Conservation (phyloP, 1,140 invertebrate species). For the Arion vulgaris region DNA sequence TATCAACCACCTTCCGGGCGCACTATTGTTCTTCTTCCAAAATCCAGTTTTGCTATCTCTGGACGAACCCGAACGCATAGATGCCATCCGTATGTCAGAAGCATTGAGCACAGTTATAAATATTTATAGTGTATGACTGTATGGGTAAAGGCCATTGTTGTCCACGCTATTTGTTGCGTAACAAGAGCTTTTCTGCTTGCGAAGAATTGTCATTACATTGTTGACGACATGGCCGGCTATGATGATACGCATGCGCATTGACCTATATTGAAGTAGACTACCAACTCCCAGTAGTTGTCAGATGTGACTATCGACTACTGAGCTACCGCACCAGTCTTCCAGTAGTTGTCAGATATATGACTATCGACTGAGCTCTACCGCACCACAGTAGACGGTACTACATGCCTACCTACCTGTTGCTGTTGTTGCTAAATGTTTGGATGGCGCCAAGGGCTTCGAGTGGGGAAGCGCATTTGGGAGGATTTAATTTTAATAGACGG, state of each 20-base stretch:
- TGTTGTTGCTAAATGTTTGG: too few species aligned
- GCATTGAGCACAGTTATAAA: not conserved
- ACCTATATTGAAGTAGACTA: not conserved
- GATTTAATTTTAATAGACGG: too few species aligned
- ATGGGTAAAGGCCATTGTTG: not conserved
- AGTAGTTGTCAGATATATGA: too few species aligned
- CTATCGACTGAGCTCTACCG: too few species aligned
- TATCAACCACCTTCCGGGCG: conserved; percentile 56
- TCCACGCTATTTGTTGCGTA: conserved; percentile 5
- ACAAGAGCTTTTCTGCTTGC: conserved; percentile 13
- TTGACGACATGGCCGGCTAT: conserved; percentile 48
- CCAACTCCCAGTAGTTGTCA: too few species aligned
- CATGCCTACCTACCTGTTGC: too few species aligned
- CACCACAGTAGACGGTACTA: too few species aligned
- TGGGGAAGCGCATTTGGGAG: too few species aligned
- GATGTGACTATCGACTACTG: too few species aligned
- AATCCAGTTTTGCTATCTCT: conserved; percentile 53
- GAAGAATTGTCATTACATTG: conserved; percentile 25
- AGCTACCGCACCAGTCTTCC: too few species aligned
- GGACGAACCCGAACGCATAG: conserved; percentile 40
- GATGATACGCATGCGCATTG: conserved; percentile 40
- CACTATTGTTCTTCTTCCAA: conserved; percentile 60
- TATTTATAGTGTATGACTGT: not conserved
- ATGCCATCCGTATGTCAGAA: conserved; percentile 30
- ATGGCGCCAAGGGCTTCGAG: too few species aligned